Evolutionary conservation across 2,113 vertebrate species (phyloP).

Genomic region (Eupsittula cactorum): DNA sequence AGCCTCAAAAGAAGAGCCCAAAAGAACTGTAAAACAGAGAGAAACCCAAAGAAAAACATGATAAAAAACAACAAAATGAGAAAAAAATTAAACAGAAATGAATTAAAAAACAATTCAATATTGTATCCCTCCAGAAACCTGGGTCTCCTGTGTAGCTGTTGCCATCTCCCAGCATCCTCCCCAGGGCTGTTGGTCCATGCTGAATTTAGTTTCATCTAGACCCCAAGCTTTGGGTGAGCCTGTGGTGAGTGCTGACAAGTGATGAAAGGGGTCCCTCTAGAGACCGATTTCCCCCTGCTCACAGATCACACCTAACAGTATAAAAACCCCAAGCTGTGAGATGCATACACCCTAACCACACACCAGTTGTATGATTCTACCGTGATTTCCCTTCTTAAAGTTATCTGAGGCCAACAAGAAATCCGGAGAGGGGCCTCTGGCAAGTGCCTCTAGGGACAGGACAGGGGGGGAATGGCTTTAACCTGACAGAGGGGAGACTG

Average conservation of each 20-base stretch:
- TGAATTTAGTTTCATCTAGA: neutral
- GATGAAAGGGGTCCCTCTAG: slow-evolving; percentile 21
- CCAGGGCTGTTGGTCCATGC: neutral
- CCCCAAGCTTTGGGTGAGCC: accelerated
- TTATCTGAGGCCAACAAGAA: neutral
- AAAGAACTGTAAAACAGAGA: slow-evolving; percentile 91
- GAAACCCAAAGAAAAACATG: slow-evolving; percentile 78
- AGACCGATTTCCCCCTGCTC: neutral
- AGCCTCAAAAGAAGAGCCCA: slow-evolving; percentile 82
- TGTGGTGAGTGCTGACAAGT: neutral
- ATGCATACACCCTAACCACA: neutral
- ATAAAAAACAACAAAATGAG: slow-evolving; percentile 71
- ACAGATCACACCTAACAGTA: neutral
- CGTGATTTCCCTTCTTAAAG: neutral
- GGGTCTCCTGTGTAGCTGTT: neutral
- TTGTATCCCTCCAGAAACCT: neutral
- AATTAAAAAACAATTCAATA: slow-evolving; percentile 53
- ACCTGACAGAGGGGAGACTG: neutral
- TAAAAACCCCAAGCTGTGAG: neutral
- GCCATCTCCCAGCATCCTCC: neutral
- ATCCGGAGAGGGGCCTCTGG: neutral
- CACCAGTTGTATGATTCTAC: neutral
- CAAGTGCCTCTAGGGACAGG: neutral
- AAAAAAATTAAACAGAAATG: slow-evolving; percentile 58
- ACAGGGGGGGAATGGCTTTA: neutral